Base-by-base conservation (phyloP, 2,113 vertebrate genomes). In the Balaeniceps rex region DNA sequence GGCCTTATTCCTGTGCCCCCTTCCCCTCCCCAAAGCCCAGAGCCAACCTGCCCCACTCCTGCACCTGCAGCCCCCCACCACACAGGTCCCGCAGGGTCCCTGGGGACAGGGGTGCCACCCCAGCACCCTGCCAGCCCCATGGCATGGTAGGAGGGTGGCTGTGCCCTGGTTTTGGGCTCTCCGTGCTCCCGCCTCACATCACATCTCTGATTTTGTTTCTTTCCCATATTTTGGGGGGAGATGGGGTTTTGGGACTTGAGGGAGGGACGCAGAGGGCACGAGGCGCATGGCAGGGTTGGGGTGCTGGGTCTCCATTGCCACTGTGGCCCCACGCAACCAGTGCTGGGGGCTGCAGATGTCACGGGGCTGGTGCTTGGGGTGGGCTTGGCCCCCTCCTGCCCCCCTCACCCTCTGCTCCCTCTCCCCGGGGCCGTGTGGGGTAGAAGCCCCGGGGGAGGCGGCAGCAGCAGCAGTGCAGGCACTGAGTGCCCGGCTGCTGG, bases 401-500 rank as follows among this genome's bases (percentile, higher is more conserved):
- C 8, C 15, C 22, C 29, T 60, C 13, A 84, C 34, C 40, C 76
- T 40, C 51, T 1, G 1, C 49, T 87, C 69, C 85, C 31, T 88
- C 46, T 47, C 79, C 2, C 18, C 38, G 31, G 85, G 77, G 31
- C n/a, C 1, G 3, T 4, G 11, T 29, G 1, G 23, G 9, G 58
- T 11, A 94, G 93, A 77, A 33, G 74, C 36, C 7, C 79, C 36
- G 0, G 57, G 34, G 21, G 44, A 90, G 68, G 91, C 33, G 1
- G 79, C 22, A 63, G 91, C n/a, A 1, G 79, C 25, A 2, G 44
- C 19, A 0, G 77, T 55, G 57, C 31, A 40, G 96, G 89, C 2
- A 1, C 93, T 99, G 79, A 99, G 98, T 25, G 96, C 98, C 60
- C 95, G 66, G 74, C 98, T 99, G 51, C 97, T 99, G 90, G 98